These are phyloP conservation scores for Agrotis puta DNA, from an alignment of 2,888 invertebrate species.

Conservation along the genomic window DNA sequence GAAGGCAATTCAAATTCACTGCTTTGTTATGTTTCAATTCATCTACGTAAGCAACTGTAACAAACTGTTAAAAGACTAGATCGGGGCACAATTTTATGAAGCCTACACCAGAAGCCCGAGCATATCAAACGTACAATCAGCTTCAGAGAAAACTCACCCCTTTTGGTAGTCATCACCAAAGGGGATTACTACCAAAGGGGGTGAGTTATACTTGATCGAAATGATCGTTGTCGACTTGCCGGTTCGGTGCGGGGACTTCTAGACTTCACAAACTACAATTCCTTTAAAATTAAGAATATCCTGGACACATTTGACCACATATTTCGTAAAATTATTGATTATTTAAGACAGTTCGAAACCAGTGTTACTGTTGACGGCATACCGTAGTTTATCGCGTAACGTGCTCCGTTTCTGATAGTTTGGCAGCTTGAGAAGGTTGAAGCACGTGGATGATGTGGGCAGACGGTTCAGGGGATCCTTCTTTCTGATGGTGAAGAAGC, in stretches of 20 bases:
- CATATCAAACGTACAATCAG: too few species aligned
- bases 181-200: too few species aligned
- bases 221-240: too few species aligned
- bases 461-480: slow-evolving; percentile 98
- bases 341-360: slow-evolving; percentile 99
- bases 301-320: slow-evolving; percentile 22
- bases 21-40: too few species aligned
- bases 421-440: slow-evolving; percentile 99
- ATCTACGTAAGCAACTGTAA: too few species aligned
- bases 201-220: too few species aligned
- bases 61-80: too few species aligned
- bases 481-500: slow-evolving; percentile 99
- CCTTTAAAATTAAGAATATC: slow-evolving; percentile 12
- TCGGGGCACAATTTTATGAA: too few species aligned
- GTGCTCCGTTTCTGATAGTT: slow-evolving; percentile 99
- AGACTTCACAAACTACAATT: not conserved
- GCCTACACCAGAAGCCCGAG: too few species aligned
- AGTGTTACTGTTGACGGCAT: slow-evolving; percentile 99
- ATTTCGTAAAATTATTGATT: slow-evolving; percentile 7
- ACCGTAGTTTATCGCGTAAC: slow-evolving; percentile 98
- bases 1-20: too few species aligned
- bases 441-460: slow-evolving; percentile 99
- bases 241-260: not conserved
- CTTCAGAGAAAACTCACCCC: too few species aligned
- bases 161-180: too few species aligned